These are phyloP conservation scores for Oreocharis arfaki DNA, from an alignment of 2,113 vertebrate species.

Conservation along the genomic window DNA sequence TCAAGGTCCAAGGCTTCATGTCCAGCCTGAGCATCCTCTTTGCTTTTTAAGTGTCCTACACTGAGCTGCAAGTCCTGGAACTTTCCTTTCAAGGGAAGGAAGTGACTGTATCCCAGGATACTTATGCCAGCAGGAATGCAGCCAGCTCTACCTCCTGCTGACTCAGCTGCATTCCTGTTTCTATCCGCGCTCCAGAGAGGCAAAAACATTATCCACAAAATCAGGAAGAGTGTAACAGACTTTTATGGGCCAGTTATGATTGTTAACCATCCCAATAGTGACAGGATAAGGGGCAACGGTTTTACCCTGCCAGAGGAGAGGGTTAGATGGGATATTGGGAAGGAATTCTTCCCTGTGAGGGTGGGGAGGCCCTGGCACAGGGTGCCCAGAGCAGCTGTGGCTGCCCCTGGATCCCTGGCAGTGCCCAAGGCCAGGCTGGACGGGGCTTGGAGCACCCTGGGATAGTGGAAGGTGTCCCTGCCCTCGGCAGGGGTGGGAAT, in stretches of 20 bases:
- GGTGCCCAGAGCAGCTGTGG: not conserved
- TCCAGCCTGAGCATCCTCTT: not conserved
- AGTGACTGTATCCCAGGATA: accelerated
- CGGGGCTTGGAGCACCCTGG: accelerated
- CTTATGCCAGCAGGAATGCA: not conserved
- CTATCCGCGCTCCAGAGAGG: accelerated
- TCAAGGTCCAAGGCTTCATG: not conserved
- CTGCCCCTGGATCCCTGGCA: not conserved
- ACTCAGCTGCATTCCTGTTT: not conserved
- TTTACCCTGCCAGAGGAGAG: not conserved
- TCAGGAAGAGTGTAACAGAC: not conserved
- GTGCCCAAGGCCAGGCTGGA: not conserved
- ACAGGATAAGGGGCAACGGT: not conserved
- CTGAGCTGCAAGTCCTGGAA: not conserved
- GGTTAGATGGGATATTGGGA: accelerated
- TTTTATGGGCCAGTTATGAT: not conserved
- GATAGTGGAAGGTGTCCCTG: not conserved
- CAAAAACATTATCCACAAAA: not conserved
- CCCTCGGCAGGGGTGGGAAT: not conserved
- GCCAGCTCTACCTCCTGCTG: not conserved
- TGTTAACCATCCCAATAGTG: too few relatives aligned
- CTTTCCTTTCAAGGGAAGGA: not conserved
- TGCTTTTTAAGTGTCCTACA: not conserved
- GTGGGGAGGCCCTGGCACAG: not conserved
- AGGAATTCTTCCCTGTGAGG: not conserved